Evolutionary conservation across 1,140 invertebrate genomes (phyloP).

Genomic region (Temnothorax curvispinosus): DNA sequence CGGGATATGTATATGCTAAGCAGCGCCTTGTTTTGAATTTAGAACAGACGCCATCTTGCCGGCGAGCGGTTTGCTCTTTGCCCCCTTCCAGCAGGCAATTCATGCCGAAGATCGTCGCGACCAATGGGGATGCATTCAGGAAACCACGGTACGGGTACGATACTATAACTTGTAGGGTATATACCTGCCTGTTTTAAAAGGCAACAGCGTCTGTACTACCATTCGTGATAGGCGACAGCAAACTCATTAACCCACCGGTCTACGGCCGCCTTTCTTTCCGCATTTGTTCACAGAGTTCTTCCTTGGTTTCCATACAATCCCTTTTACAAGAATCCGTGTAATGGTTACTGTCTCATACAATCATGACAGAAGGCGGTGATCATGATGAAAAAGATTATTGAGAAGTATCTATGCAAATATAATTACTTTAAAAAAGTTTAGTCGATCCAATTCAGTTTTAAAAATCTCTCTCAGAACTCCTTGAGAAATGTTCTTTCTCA

Average conservation of each 20-base stretch:
- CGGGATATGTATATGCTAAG: conserved; percentile 84
- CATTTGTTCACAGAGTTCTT: neutral
- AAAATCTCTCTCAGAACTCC: neutral
- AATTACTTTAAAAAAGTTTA: neutral
- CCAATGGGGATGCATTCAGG: conserved; percentile 79
- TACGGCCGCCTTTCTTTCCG: neutral
- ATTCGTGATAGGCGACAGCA: conserved; percentile 72
- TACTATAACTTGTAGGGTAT: conserved; percentile 67
- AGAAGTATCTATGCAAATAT: neutral
- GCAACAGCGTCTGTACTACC: conserved; percentile 61
- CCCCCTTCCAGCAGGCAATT: conserved; percentile 79
- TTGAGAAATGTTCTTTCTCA: neutral
- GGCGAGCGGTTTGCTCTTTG: conserved; percentile 83
- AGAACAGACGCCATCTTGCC: conserved; percentile 85
- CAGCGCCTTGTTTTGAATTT: conserved; percentile 85
- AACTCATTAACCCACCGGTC: conserved; percentile 74
- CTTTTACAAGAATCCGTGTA: neutral
- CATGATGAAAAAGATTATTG: neutral
- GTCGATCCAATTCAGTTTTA: neutral
- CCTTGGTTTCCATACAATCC: neutral
- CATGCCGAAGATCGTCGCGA: conserved; percentile 78
- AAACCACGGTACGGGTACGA: conserved; percentile 73
- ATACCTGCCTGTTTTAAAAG: conserved; percentile 67
- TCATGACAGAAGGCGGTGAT: neutral
- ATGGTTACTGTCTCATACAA: neutral